A percentile compares a stretch with the other conserved stretches of the same genome.
Evolutionary conservation across 2,888 invertebrate genomes (phyloP).

Genomic region (Phyllotreta cruciferae): DNA sequence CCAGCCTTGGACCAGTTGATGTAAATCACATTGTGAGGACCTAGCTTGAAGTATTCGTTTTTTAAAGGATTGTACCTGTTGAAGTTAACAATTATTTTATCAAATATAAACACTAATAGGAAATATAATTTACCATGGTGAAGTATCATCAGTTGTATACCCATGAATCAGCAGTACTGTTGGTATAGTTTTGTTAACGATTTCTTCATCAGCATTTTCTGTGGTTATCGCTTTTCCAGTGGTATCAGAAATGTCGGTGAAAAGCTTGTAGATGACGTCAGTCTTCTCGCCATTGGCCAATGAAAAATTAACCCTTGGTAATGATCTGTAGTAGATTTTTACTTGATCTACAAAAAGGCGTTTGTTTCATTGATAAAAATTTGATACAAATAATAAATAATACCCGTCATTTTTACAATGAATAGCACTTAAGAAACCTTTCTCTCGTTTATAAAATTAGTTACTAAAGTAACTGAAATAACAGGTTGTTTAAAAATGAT

Average conservation of each 20-base stretch:
- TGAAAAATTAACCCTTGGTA: slow-evolving; percentile 47
- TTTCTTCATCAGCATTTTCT: slow-evolving; percentile 34
- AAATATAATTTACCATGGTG: slow-evolving; percentile 44
- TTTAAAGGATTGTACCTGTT: slow-evolving; percentile 43
- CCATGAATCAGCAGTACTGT: slow-evolving; percentile 63
- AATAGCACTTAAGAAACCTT: no score
- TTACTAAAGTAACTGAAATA: no score
- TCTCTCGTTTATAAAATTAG: no score
- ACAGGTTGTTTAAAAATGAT: no score
- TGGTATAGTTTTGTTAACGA: slow-evolving; percentile 42
- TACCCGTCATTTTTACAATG: neutral
- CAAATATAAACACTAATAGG: slow-evolving; percentile 50
- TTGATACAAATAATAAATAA: neutral
- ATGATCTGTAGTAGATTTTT: slow-evolving; percentile 24
- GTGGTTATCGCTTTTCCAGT: slow-evolving; percentile 40
- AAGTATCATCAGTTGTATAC: slow-evolving; percentile 60
- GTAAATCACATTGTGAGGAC: slow-evolving; percentile 59
- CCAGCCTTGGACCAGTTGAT: slow-evolving; percentile 59
- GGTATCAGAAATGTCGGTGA: slow-evolving; percentile 36
- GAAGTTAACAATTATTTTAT: no score
- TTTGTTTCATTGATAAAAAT: neutral
- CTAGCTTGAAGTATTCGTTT: slow-evolving; percentile 56
- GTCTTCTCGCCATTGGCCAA: slow-evolving; percentile 42
- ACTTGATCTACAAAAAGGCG: slow-evolving; percentile 17
- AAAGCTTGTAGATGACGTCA: slow-evolving; percentile 46